Percentiles rank a stretch among this genome's conserved stretches.
Evolutionary conservation across 1,140 invertebrate genomes (phyloP).

Genomic region (Episyrphus balteatus): DNA sequence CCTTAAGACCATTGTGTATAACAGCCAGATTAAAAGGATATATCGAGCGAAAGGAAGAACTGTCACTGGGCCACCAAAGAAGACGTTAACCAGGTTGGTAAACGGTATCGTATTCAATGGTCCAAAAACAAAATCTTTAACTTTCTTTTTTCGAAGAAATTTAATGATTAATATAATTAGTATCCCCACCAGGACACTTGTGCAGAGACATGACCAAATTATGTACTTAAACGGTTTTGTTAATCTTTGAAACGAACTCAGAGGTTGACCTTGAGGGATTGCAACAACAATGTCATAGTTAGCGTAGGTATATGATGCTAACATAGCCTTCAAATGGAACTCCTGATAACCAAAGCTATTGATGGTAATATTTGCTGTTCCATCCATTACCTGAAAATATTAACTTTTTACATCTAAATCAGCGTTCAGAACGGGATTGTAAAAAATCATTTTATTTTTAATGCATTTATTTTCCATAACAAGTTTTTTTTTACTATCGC

Average conservation of each 20-base stretch:
- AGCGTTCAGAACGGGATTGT: no score
- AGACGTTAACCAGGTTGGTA: slow-evolving; percentile 14
- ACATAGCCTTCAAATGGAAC: slow-evolving; percentile 15
- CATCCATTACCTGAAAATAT: slow-evolving; percentile 19
- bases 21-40: slow-evolving; percentile 18
- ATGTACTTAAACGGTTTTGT: slow-evolving; percentile 17
- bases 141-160: neutral
- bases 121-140: slow-evolving; percentile 18
- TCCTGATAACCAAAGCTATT: slow-evolving; percentile 21
- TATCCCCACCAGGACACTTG: slow-evolving; percentile 9
- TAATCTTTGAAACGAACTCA: slow-evolving; percentile 20
- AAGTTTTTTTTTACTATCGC: no score
- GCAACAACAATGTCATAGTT: slow-evolving; percentile 19
- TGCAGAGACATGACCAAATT: slow-evolving; percentile 21
- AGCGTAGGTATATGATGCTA: slow-evolving; percentile 17
- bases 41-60: slow-evolving; percentile 21
- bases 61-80: slow-evolving; percentile 12
- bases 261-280: slow-evolving; percentile 14
- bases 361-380: slow-evolving; percentile 21
- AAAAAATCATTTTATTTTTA: no score
- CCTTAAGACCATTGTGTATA: slow-evolving; percentile 20
- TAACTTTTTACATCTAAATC: no score
- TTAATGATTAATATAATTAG: slow-evolving; percentile 11
- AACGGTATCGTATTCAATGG: slow-evolving; percentile 14
- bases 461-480: no score